Evolutionary conservation across 2,888 invertebrate genomes (phyloP), one percentile per base, ranked within the genome.

Genomic region (Prosapia bicincta): DNA sequence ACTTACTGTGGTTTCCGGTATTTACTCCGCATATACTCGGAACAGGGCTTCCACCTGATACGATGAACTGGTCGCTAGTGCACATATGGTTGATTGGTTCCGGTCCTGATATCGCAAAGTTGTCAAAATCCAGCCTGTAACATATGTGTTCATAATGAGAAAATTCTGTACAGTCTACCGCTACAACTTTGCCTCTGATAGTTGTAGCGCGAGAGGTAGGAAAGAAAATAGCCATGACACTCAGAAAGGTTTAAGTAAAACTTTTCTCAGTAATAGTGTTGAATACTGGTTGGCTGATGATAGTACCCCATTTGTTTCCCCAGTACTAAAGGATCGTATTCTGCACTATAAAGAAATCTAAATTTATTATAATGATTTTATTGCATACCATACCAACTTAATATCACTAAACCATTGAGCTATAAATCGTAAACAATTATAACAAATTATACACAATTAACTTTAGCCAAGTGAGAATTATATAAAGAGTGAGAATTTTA

Each of bases 11-110:
- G 85, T 92, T 93, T 23, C 93, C 95, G 38, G 90, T 90, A 81
- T 94, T 94, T 70, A 87, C 86, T 9, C 96, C 96, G 82, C 96
- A 96, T 72, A 96, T 93, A 0, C 91, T 89, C 1, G 95, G 93
- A 0, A 92, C 89, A 0, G 93, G 91, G 82, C 90, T 93, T 0
- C 93, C 93, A 0, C 95, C 95, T 0, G 94, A 94, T 3, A 95
- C 92, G 43, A 95, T 91, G 81, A 96, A 92, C 82, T 95, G 95
- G 83, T 96, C 96, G 79, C 91, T 92, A 82, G 91, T 92, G 83
- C 95, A 95, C 1, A 93, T 88, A 82, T 95, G 89, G 85, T 95
- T 93, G 66, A 88, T 86, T 0, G 88, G 85, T 82, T 95, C 94
- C 0, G 95, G 95, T 0, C 92, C 93, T 32, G 91, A 89, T 72